phyloP scores from a whole-genome alignment of 2,113 vertebrate species.

The Strix uralensis region DNA sequence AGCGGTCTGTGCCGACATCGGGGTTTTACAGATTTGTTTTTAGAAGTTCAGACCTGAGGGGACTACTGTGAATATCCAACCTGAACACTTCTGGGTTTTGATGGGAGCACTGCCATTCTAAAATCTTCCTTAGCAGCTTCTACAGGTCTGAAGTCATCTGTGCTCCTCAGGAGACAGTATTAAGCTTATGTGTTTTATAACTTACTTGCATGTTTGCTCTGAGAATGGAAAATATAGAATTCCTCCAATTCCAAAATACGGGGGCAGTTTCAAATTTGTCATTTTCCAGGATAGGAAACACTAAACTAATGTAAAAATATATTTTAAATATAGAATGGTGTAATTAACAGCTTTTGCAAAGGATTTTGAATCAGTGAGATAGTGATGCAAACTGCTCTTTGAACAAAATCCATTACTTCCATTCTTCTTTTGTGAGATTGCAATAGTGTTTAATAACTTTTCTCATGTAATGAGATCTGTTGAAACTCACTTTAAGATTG shows the following conservation, averaged over 20 bases:
- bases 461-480: neutral
- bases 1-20: neutral
- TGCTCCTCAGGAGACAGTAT: neutral
- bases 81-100: neutral
- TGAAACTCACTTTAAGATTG: neutral
- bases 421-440: neutral
- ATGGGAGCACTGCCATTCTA: neutral
- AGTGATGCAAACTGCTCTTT: neutral
- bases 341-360: neutral
- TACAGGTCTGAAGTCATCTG: neutral
- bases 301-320: neutral
- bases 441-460: neutral
- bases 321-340: neutral
- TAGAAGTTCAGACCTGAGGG: conserved; percentile 25
- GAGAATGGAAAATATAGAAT: neutral
- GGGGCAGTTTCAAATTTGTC: neutral
- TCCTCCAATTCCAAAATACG: neutral
- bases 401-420: neutral
- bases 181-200: neutral
- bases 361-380: neutral
- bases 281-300: neutral
- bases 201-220: neutral
- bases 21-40: conserved; percentile 14
- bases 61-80: neutral
- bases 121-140: neutral